phyloP scores from a whole-genome alignment of 2,113 vertebrate genomes.

The Hypanus sabinus region DNA sequence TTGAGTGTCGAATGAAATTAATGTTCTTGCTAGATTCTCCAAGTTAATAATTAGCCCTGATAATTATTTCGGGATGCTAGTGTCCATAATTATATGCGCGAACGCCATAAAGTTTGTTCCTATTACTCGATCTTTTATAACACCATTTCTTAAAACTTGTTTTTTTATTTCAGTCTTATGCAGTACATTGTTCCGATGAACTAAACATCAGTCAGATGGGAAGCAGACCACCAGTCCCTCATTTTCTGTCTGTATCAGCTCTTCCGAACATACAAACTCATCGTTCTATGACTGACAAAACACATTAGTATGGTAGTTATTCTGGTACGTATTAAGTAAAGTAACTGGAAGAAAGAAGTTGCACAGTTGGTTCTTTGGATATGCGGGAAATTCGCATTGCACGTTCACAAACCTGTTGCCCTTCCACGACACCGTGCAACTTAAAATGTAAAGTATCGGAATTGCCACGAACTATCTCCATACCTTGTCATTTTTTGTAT shows the following conservation, averaged over 20 bases:
- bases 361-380: neutral
- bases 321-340: neutral
- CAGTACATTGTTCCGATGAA: neutral
- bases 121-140: neutral
- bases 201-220: neutral
- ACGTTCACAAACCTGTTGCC: neutral
- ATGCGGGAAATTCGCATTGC: neutral
- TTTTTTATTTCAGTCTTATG: neutral
- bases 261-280: neutral
- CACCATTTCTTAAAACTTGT: neutral
- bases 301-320: neutral
- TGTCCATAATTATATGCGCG: neutral
- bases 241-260: neutral
- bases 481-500: neutral
- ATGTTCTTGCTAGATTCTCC: neutral
- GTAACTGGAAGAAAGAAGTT: neutral
- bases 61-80: neutral
- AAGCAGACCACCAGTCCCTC: neutral
- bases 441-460: neutral
- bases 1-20: neutral
- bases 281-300: neutral
- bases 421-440: neutral
- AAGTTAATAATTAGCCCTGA: neutral
- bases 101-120: neutral
- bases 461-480: neutral